Percentiles rank a stretch among this genome's conserved stretches.
phyloP scores from a whole-genome alignment of 2,113 vertebrate species.

The Epinephelus cyanopodus region DNA sequence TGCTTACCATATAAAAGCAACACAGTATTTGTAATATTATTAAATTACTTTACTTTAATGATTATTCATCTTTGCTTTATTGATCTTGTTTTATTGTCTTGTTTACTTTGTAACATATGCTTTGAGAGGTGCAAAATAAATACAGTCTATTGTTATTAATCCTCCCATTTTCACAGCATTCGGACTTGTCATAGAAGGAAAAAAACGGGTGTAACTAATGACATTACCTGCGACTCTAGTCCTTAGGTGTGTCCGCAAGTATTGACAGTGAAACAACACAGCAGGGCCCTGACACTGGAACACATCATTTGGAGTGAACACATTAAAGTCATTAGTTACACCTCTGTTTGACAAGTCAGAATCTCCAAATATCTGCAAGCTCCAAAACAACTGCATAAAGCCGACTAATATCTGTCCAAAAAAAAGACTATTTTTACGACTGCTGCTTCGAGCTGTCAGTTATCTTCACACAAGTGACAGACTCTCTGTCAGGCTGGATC shows the following conservation, averaged over 20 bases:
- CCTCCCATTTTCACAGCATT: not conserved
- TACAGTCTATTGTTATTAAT: not conserved
- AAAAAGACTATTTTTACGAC: not conserved
- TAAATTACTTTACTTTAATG: too few relatives aligned
- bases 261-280: not conserved
- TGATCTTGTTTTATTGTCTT: not conserved
- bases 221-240: not conserved
- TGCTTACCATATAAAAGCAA: too few relatives aligned
- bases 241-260: not conserved
- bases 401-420: not conserved
- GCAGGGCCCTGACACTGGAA: not conserved
- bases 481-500: conserved; percentile 21
- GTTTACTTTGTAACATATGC: not conserved
- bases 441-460: not conserved
- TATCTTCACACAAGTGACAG: not conserved
- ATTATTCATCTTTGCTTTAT: too few relatives aligned
- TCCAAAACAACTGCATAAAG: not conserved
- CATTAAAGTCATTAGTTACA: conserved; percentile 3
- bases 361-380: not conserved
- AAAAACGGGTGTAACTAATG: not conserved
- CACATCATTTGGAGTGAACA: not conserved
- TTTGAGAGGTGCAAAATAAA: not conserved
- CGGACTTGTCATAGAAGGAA: not conserved
- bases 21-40: too few relatives aligned
- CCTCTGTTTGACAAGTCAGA: not conserved